A percentile compares a stretch with the other conserved stretches of the same genome.
These are phyloP conservation scores for Zoanthus solanderi DNA, from an alignment of 92 coral and sea anemone genomes.

Conservation along the genomic window DNA sequence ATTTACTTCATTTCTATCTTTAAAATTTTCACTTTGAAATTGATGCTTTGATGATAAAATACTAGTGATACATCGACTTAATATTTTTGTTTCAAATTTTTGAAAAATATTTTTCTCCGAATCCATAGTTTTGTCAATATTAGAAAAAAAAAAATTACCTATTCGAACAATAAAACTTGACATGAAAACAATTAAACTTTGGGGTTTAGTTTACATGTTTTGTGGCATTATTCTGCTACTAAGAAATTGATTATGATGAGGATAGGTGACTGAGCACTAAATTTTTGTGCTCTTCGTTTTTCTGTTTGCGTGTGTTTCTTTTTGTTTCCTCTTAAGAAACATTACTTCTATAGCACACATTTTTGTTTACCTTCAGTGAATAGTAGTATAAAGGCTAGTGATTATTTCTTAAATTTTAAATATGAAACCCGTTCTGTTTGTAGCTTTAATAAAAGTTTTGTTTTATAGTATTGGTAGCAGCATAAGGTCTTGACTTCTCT, in stretches of 20 bases:
- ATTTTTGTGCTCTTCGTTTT: conserved; percentile 17
- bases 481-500: too few relatives aligned
- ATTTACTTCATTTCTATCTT: conserved; percentile 82
- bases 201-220: conserved; percentile 45
- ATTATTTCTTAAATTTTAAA: neutral
- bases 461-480: too few relatives aligned
- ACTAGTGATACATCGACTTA: conserved; percentile 13
- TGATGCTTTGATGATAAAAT: conserved; percentile 38
- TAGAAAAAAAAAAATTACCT: conserved; percentile 77
- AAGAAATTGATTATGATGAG: conserved; percentile 20
- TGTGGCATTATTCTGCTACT: conserved; percentile 45
- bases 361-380: conserved; percentile 29
- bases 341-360: conserved; percentile 6
- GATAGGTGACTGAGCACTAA: conserved; percentile 10
- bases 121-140: conserved; percentile 53
- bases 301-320: conserved; percentile 22
- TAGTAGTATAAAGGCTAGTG: conserved; percentile 28
- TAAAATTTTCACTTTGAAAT: conserved; percentile 64
- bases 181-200: conserved; percentile 77
- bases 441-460: neutral
- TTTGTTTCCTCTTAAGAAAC: conserved; percentile 16
- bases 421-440: neutral
- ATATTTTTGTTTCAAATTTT: conserved; percentile 9
- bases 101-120: conserved; percentile 20
- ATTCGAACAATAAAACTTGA: conserved; percentile 92